Conservation (phyloP, 2,797 vertebrate genomes). For the Rhynchonycteris naso region DNA sequence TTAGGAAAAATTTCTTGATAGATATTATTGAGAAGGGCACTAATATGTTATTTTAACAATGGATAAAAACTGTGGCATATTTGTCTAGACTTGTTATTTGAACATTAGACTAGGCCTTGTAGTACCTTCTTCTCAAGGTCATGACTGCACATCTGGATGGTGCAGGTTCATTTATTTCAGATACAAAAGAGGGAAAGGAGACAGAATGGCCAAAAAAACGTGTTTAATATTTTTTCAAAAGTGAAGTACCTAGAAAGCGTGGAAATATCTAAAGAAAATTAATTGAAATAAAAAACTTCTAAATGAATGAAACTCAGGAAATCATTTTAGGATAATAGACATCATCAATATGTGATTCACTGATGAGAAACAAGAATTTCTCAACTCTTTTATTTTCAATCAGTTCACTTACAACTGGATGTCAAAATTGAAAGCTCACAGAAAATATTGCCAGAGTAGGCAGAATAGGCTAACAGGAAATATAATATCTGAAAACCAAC, state of each 20-base stretch:
- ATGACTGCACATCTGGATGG: not conserved
- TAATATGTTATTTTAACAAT: not conserved
- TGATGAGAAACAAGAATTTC: not conserved
- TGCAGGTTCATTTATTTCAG: not conserved
- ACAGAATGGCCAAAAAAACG: not conserved
- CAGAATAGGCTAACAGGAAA: constrained; percentile 12
- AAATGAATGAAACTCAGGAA: not conserved
- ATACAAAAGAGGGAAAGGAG: not conserved
- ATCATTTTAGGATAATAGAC: not conserved
- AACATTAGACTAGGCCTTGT: not conserved
- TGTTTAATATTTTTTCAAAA: constrained; percentile 27
- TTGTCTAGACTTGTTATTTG: not conserved
- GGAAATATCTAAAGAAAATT: not conserved
- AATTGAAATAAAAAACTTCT: constrained; percentile 27
- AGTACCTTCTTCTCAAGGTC: not conserved
- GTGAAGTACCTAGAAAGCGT: not conserved
- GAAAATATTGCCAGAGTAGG: not conserved
- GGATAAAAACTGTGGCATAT: not conserved
- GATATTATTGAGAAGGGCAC: not conserved
- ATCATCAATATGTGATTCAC: not conserved
- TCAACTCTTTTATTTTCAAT: not conserved
- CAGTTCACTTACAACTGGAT: not conserved
- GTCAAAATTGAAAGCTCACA: not conserved
- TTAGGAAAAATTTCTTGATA: not conserved
- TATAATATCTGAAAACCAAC: not conserved